Evolutionary conservation across 2,797 vertebrate genomes (phyloP).

Genomic region (Clangula hyemalis): DNA sequence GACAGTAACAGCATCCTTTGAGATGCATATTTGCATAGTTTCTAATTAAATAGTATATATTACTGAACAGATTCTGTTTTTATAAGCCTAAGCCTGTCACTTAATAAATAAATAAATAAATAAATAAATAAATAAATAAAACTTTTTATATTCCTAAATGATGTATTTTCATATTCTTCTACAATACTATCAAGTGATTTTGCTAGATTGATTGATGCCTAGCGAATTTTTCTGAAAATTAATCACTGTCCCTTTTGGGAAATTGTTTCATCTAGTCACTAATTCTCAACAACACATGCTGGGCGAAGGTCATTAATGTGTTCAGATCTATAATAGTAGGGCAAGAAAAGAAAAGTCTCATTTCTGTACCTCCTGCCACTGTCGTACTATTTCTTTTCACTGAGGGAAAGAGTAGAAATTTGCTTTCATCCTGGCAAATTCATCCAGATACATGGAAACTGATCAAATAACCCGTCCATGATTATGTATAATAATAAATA

Average conservation of each 20-base stretch:
- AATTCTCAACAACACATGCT: conserved; percentile 3
- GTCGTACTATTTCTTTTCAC: neutral
- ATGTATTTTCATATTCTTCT: neutral
- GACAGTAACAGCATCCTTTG: neutral
- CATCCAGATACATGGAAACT: neutral
- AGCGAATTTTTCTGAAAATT: conserved; percentile 20
- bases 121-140: neutral
- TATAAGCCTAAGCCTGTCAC: neutral
- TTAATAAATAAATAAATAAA: neutral
- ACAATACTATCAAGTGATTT: neutral
- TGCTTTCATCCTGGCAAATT: neutral
- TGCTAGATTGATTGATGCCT: neutral
- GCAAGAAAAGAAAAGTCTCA: neutral
- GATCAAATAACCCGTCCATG: neutral
- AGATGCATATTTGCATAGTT: neutral
- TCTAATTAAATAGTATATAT: neutral
- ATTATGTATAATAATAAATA: neutral
- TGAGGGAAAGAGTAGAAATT: neutral
- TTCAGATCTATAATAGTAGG: neutral
- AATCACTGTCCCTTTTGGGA: neutral
- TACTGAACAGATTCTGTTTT: neutral
- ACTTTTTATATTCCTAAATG: neutral
- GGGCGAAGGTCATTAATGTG: neutral
- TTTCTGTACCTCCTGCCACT: neutral
- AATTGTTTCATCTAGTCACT: neutral